Evolutionary conservation across 2,888 invertebrate species (phyloP), one percentile per base, ranked within the genome.

Genomic region (Cylloceria caligata): DNA sequence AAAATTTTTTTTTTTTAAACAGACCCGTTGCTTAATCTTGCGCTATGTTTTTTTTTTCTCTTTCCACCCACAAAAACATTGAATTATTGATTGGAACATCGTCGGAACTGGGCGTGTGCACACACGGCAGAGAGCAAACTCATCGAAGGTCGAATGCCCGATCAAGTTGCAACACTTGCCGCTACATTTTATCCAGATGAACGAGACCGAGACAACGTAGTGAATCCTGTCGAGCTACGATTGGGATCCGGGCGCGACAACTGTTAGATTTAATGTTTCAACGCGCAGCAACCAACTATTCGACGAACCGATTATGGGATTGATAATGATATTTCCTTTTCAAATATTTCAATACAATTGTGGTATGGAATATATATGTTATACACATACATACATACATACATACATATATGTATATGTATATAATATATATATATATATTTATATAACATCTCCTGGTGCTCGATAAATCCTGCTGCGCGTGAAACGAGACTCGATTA

Each of bases 111-210:
- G 75, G 19, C 67, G 49, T 64, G 62, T 57, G 52, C 34, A 67
- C 68, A 79, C 68, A 80, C 76, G 81, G 68, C 84, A 88, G 87
- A 87, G 83, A 87, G 83, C 84, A 80, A 88, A 86, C 85, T 84
- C 88, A 84, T 85, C 88, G 71, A 89, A 88, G 84, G 86, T 88
- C 86, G 89, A 90, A 87, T 90, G 88, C 87, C 90, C 91, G 86
- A 89, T 91, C 85, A 91, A 90, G 84, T 85, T 91, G 83, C 90
- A 90, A 76, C 90, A 91, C 80, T 86, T 90, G 85, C 90, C 91
- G 76, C 87, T 90, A 55, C 89, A 90, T 77, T 90, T 91, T 81
- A 90, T 90, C 77, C 90, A 90, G 85, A 90, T 90, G 89, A 91
- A 91, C 83, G 90, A 90, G 86, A 89, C 88, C 74, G 89, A 89